Evolutionary conservation across 2,797 vertebrate genomes (phyloP).

Genomic region (Halcyon badia): DNA sequence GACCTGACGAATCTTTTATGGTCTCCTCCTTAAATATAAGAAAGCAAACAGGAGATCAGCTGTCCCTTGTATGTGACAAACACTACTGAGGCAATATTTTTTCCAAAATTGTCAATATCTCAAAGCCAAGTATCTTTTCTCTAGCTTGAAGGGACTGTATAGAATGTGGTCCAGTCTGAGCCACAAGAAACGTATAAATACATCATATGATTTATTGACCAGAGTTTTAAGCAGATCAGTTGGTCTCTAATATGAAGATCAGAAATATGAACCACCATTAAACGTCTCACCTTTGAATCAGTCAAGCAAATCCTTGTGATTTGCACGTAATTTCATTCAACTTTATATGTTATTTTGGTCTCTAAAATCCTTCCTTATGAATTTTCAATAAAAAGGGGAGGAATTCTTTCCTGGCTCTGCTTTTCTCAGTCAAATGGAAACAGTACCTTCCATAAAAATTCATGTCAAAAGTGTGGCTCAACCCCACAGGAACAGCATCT

Average conservation of each 20-base stretch:
- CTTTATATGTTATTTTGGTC: background rate
- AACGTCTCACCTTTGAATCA: background rate
- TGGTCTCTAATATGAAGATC: background rate
- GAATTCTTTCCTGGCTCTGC: background rate
- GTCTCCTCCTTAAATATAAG: constrained; percentile 83
- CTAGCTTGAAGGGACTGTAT: background rate
- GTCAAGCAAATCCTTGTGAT: background rate
- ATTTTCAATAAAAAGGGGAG: background rate
- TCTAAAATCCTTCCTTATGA: background rate
- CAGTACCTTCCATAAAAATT: background rate
- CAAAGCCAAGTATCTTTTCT: background rate
- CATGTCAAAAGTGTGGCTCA: background rate
- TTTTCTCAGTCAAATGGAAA: background rate
- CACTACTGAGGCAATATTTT: background rate
- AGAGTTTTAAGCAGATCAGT: background rate
- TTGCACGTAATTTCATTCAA: background rate
- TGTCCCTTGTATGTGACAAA: background rate
- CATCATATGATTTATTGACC: background rate
- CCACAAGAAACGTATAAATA: background rate
- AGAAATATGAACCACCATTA: background rate
- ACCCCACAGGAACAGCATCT: accelerated
- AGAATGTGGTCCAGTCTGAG: background rate
- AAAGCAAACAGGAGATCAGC: background rate
- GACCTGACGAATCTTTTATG: constrained; percentile 87
- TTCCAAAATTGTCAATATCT: background rate